Evolutionary conservation across 2,888 invertebrate genomes (phyloP), one percentile per base, ranked within the genome.

Genomic region (Opisthograptis luteolata): DNA sequence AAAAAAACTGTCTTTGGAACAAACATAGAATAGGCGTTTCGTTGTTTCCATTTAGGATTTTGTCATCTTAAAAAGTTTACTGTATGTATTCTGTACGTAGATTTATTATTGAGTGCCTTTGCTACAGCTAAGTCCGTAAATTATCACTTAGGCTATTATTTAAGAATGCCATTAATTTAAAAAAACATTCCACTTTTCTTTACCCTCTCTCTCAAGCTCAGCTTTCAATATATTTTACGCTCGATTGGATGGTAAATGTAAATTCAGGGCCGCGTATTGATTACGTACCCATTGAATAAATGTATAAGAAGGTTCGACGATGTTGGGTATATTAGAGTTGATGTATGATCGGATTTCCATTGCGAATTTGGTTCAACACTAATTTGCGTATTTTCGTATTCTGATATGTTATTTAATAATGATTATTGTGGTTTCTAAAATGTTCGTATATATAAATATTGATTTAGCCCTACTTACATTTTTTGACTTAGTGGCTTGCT

Each of bases 211-310:
- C 60, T 73, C n/a, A 74, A 76, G 78, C 79, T 82, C n/a, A n/a
- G n/a, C n/a, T 79, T 82, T 73, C 73, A 74, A 70, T 73, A 70
- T 60, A 67, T 74, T 75, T 71, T 54, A 62, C 66, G 60, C 55
- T 65, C 54, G 52, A 58, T 28, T 50, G 55, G 65, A 60, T 60
- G 62, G 54, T 65, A 62, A 69, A 73, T 68, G 60, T 62, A 60
- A 61, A 63, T 61, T 55, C 59, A 58, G 31, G 45, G 51, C 35
- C 44, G 49, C 35, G 51, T 48, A 60, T 62, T 58, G 56, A 60
- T 63, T 45, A 14, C 28, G 34, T 40, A 35, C 41, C 35, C 39
- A 24, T 30, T 45, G 45, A 51, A 52, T 48, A 48, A 43, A 48
- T 53, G 40, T 48, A 44, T 46, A 45, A 37, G 41, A 34, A 28